Conservation (phyloP, 2,113 vertebrate species). For the Neolamprologus brichardi region DNA sequence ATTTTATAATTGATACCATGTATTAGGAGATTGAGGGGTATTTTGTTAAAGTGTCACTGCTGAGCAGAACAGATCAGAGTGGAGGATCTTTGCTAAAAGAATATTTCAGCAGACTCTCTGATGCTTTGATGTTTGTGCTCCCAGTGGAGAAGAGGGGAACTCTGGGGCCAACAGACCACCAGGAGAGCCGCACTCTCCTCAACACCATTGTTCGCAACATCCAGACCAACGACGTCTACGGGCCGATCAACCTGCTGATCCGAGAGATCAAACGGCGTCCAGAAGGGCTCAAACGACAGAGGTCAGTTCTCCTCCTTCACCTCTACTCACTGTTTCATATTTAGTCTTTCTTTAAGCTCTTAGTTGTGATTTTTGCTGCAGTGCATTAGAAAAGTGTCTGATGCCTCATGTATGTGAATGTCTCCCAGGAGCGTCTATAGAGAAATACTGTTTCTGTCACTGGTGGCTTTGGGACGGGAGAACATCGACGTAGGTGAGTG, state of each 20-base stretch:
- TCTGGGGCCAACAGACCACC: constrained; percentile 75
- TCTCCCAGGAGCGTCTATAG: constrained; percentile 89
- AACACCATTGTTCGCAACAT: constrained; percentile 86
- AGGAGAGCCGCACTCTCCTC: constrained; percentile 79
- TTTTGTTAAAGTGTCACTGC: not conserved
- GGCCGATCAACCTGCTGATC: constrained; percentile 82
- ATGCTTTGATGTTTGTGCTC: not conserved
- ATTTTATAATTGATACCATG: accelerated
- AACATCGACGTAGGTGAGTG: constrained; percentile 95
- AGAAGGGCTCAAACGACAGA: constrained; percentile 78
- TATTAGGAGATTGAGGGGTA: accelerated
- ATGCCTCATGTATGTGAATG: accelerated
- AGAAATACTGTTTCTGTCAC: constrained; percentile 91
- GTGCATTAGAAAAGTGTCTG: not conserved
- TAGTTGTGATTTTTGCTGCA: accelerated
- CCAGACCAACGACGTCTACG: constrained; percentile 88
- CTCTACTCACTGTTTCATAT: accelerated
- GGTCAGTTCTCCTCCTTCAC: constrained; percentile 50
- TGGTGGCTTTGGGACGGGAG: constrained; percentile 92
- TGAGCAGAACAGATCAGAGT: not conserved
- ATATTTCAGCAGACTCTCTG: not conserved
- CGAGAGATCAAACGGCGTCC: constrained; percentile 73
- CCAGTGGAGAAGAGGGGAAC: constrained; percentile 77
- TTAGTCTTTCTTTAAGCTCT: not conserved
- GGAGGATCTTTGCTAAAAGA: not conserved